These are phyloP conservation scores for Orthosia incerta DNA, from an alignment of 2,888 invertebrate species.

Conservation along the genomic window DNA sequence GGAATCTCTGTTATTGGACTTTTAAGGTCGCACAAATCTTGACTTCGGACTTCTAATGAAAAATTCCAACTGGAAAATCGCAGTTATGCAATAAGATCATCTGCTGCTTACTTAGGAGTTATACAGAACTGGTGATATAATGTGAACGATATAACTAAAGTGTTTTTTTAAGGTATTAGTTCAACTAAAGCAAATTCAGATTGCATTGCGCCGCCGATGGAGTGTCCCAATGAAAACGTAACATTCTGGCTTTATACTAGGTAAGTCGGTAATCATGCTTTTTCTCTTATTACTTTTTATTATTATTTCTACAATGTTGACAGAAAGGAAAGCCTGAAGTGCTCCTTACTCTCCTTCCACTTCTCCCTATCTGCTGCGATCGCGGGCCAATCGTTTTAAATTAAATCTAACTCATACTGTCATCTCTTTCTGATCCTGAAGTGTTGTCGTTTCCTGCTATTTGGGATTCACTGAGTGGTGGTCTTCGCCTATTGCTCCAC, in stretches of 20 bases:
- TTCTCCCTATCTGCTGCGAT: no score
- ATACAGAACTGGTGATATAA: neutral
- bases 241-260: slow-evolving; percentile 92
- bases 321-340: no score
- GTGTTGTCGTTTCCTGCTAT: no score
- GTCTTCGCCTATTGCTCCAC: no score
- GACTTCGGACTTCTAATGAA: neutral
- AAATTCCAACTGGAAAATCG: neutral
- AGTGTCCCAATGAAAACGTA: slow-evolving; percentile 92
- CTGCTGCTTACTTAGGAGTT: neutral
- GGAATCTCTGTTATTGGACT: neutral
- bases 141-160: slow-evolving; percentile 8
- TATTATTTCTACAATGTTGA: no score
- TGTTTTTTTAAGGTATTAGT: slow-evolving; percentile 52
- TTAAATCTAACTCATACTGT: no score
- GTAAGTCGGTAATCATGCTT: slow-evolving; percentile 75
- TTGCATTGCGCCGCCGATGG: slow-evolving; percentile 82
- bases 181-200: slow-evolving; percentile 12
- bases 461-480: no score
- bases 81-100: neutral
- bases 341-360: no score
- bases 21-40: neutral
- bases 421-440: no score
- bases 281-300: neutral
- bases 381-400: no score